phyloP scores from a whole-genome alignment of 2,888 invertebrate species.

The Nymphalis c-album region DNA sequence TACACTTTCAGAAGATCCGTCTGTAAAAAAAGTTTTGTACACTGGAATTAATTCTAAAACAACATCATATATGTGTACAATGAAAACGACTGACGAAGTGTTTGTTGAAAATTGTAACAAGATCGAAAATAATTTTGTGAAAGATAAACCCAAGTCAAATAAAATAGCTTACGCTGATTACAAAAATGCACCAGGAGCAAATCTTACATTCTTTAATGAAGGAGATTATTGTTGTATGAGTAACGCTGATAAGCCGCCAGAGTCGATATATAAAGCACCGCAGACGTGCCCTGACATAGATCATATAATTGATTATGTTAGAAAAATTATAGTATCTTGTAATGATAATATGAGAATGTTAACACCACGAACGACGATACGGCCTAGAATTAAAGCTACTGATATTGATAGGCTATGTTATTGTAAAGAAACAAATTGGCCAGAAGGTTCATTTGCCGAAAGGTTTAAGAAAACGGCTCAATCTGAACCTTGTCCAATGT shows the following conservation, averaged over 20 bases:
- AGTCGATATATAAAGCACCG: slow-evolving; percentile 63
- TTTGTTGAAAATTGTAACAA: slow-evolving; percentile 65
- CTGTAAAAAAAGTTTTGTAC: slow-evolving; percentile 64
- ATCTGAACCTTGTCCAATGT: slow-evolving; percentile 63
- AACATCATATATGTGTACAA: slow-evolving; percentile 71
- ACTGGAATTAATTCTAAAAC: slow-evolving; percentile 72
- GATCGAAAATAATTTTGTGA: slow-evolving; percentile 54
- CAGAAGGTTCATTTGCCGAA: slow-evolving; percentile 61
- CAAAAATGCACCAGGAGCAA: slow-evolving; percentile 69
- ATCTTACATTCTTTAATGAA: slow-evolving; percentile 65
- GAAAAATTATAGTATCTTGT: slow-evolving; percentile 71
- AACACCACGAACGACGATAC: slow-evolving; percentile 67
- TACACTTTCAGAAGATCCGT: slow-evolving; percentile 69
- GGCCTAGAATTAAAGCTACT: slow-evolving; percentile 68
- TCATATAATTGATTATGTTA: slow-evolving; percentile 68
- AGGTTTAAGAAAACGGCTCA: slow-evolving; percentile 62
- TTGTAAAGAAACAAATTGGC: slow-evolving; percentile 69
- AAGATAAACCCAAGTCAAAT: slow-evolving; percentile 53
- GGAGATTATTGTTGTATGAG: slow-evolving; percentile 69
- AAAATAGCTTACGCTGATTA: slow-evolving; percentile 64
- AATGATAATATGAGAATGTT: slow-evolving; percentile 77
- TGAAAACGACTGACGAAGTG: slow-evolving; percentile 69
- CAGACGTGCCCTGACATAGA: slow-evolving; percentile 70
- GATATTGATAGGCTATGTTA: slow-evolving; percentile 72
- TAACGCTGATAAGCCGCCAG: slow-evolving; percentile 68